Base-by-base conservation (phyloP, 2,797 vertebrate species). In the Menidia menidia region DNA sequence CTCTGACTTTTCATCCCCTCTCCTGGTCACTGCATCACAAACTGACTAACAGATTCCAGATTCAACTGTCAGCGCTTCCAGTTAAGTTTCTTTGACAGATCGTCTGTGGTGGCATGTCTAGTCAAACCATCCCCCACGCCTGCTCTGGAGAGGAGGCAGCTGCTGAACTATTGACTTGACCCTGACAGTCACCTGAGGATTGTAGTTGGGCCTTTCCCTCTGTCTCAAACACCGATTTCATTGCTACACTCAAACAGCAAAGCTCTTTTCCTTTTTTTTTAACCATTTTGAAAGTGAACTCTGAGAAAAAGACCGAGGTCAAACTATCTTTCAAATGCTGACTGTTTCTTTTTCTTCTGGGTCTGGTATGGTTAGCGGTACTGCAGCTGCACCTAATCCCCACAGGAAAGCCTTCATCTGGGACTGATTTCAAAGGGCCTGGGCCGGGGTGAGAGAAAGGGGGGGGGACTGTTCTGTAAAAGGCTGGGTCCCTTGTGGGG, bases 321-420 rank as follows among this genome's bases (percentile, higher is more conserved):
- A 88, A 84, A 87, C 74, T 85, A 77, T 84, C 47, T 35, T 75
- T 85, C 60, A 75, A 81, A 81, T 75, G 69, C 77, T 78, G 57
- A 58, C 44, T 71, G 72, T 59, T 56, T 15, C 60, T 65, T 44
- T 62, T 18, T 58, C 77, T 75, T 51, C 44, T 13, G 1, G 56
- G 60, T 77, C 48, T 68, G 70, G 64, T 87, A 81, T 84, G 79
- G 88, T 90, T 86, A 77, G 75, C 45, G 39, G 79, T 73, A 77
- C 86, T 83, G 80, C 91, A 93, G 89, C 91, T 92, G 89, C 89
- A 84, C 82, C 87, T 92, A 93, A 93, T 92, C 89, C 88, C 85
- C 80, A 84, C 82, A 89, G 87, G 84, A 89, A 85, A 87, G 81
- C 81, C 83, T 78, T 90, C 93, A 94, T 93, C 93, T 94, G 92